Evolutionary conservation across 2,113 vertebrate species (phyloP).

Genomic region (Hydropotes inermis): DNA sequence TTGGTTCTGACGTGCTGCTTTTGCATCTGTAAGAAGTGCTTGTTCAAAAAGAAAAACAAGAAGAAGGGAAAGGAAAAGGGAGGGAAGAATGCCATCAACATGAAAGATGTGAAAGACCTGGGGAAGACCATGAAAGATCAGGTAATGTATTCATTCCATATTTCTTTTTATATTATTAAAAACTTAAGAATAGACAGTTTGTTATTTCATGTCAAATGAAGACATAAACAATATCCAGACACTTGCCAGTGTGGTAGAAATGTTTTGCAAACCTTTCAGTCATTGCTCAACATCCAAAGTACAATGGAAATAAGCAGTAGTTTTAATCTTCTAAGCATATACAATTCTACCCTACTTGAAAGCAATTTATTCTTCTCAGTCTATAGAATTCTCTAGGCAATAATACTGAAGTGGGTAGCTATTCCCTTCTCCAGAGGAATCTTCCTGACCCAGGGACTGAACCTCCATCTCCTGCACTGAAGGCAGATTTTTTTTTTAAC

Average conservation of each 20-base stretch:
- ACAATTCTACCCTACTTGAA: background rate
- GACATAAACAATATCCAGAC: background rate
- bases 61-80: slow-evolving; percentile 99
- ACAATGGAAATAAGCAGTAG: background rate
- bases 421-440: background rate
- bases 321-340: background rate
- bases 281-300: background rate
- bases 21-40: slow-evolving; percentile 99
- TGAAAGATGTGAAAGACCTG: slow-evolving; percentile 98
- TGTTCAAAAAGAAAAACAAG: slow-evolving; percentile 99
- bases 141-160: slow-evolving; percentile 84
- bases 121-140: slow-evolving; percentile 93
- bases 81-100: slow-evolving; percentile 99
- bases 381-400: background rate
- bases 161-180: background rate
- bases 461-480: background rate
- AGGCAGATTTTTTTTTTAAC: background rate
- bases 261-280: background rate
- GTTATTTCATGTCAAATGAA: background rate
- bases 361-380: background rate
- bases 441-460: background rate
- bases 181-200: background rate
- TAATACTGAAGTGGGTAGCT: background rate
- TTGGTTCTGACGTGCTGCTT: slow-evolving; percentile 99
- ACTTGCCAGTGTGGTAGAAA: background rate